Evolutionary conservation across 92 coral and sea anemone species (phyloP), one percentile per base, ranked within the genome.

Genomic region (Porites cylindrica): DNA sequence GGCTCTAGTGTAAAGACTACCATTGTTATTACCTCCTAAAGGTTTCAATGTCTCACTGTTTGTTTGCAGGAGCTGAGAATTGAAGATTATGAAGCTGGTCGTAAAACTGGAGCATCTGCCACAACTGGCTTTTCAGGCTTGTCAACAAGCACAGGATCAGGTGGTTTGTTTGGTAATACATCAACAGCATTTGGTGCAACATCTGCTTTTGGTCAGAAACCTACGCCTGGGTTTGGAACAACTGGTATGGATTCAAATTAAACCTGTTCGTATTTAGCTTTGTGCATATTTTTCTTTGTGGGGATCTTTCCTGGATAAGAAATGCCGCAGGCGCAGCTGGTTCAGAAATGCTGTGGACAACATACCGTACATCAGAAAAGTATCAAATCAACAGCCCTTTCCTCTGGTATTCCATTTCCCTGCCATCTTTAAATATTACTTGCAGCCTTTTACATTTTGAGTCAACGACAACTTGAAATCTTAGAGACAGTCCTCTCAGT

Each of bases 61-160:
- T 10, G 16, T 54, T 24, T 66, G 60, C 86, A 97, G 99, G 99
- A 97, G 88, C 86, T 97, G 66, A 94, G 99, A 58, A 79, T 92
- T 82, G 99, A 97, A 72, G 99, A 97, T 87, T 97, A 97, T 78
- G 88, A 91, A 72, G 89, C 94, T 60, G 98, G 98, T 10, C 98
- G 99, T 50, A 97, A 97, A 82, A 83, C 94, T 66, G 98, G 97
- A 38, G 93, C 98, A 21, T 83, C 92, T 75, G 88, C 90, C 24
- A 51, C 93, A 18, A 81, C 89, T 72, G 94, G 91, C 23, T 93
- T 93, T 85, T 75, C 94, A 53, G 85, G 94, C 32, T 80, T 90
- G 13, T 8, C 93, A 1, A 88, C 93, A 12, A 82, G 88, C 50
- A 75, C 86, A 79, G 76, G 81, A 21, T 86, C 91, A 26, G 93